phyloP scores from a whole-genome alignment of 2,888 invertebrate species.

The Coenonympha glycerion region DNA sequence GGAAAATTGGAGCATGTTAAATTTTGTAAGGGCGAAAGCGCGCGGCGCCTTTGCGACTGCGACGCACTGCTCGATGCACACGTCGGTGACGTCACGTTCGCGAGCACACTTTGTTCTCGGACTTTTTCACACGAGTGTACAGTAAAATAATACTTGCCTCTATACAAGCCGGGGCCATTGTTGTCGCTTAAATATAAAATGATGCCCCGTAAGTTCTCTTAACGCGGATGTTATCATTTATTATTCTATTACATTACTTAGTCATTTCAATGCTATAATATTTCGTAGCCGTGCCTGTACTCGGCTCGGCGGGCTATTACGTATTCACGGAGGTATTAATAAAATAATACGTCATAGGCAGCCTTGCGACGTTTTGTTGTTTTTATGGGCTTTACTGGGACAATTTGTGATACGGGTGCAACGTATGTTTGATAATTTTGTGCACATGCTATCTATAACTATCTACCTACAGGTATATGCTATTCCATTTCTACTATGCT shows the following conservation, averaged over 20 bases:
- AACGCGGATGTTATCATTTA: constrained; percentile 73
- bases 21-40: not conserved
- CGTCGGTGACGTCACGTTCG: constrained; percentile 28
- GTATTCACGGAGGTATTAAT: constrained; percentile 17
- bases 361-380: constrained; percentile 17
- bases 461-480: too few relatives aligned
- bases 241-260: constrained; percentile 63
- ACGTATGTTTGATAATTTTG: constrained; percentile 22
- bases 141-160: constrained; percentile 61
- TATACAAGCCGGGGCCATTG: constrained; percentile 55
- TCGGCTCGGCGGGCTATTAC: constrained; percentile 15
- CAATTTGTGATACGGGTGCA: constrained; percentile 14
- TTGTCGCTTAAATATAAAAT: constrained; percentile 60
- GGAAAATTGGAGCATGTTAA: constrained; percentile 15
- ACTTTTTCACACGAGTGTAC: constrained; percentile 54
- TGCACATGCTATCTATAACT: too few relatives aligned
- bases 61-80: constrained; percentile 39
- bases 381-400: constrained; percentile 16
- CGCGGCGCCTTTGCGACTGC: not conserved
- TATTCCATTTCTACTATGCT: too few relatives aligned
- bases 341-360: constrained; percentile 24
- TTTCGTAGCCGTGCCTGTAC: constrained; percentile 19
- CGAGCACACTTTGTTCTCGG: constrained; percentile 33
- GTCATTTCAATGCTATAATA: constrained; percentile 37
- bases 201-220: constrained; percentile 61